These are phyloP conservation scores for Norana najaformis DNA, from an alignment of 2,888 invertebrate species.

Conservation along the genomic window DNA sequence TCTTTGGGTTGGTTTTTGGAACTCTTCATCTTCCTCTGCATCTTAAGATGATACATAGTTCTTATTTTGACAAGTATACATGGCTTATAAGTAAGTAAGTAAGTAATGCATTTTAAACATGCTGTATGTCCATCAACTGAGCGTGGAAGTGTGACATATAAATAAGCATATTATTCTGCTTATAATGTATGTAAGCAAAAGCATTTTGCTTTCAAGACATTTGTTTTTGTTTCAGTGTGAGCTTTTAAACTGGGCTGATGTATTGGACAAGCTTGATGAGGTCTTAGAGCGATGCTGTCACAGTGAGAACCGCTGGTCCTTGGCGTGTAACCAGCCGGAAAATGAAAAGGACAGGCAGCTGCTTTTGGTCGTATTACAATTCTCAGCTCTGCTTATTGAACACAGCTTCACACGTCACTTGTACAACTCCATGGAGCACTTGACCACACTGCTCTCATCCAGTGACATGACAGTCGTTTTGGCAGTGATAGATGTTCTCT, in stretches of 20 bases:
- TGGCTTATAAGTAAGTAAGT: no score
- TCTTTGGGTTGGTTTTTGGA: no score
- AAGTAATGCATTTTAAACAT: no score
- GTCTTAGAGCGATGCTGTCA: slow-evolving; percentile 77
- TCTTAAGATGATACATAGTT: no score
- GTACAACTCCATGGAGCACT: slow-evolving; percentile 84
- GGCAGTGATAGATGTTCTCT: slow-evolving; percentile 79
- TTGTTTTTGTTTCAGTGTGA: slow-evolving; percentile 69
- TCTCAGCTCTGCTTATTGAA: slow-evolving; percentile 81
- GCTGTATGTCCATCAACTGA: no score
- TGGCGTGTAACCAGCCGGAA: slow-evolving; percentile 75
- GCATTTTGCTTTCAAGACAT: not conserved
- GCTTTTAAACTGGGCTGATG: slow-evolving; percentile 82
- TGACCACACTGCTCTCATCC: slow-evolving; percentile 76
- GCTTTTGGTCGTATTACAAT: slow-evolving; percentile 76
- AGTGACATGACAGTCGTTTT: slow-evolving; percentile 82
- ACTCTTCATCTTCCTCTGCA: no score
- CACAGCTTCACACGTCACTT: slow-evolving; percentile 84
- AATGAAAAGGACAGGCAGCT: slow-evolving; percentile 69
- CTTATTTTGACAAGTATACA: no score
- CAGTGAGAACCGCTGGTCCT: slow-evolving; percentile 70
- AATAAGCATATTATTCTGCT: not conserved
- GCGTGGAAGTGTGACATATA: no score
- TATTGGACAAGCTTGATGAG: slow-evolving; percentile 72
- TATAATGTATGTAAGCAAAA: slow-evolving; percentile 20